These are phyloP conservation scores for Heteractis magnifica DNA, from an alignment of 92 coral and sea anemone species.

Conservation along the genomic window DNA sequence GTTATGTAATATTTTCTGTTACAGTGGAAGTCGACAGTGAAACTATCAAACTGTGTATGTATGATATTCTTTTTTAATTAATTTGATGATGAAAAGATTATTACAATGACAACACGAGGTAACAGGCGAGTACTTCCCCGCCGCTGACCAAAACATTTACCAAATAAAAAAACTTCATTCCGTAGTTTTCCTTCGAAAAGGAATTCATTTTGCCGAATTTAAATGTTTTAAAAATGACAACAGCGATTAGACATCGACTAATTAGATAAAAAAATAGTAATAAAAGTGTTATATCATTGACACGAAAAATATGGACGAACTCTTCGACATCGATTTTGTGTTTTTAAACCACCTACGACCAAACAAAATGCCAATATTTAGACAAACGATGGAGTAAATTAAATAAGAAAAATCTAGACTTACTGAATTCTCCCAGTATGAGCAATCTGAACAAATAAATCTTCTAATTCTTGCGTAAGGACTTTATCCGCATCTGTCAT, in stretches of 20 bases:
- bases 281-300: neutral
- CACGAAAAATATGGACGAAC: neutral
- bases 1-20: neutral
- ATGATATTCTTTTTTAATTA: neutral
- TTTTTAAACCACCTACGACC: neutral
- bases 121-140: neutral
- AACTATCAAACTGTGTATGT: neutral
- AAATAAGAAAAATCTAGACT: conserved; percentile 29
- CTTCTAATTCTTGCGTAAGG: conserved; percentile 87
- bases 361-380: neutral
- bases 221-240: neutral
- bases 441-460: conserved; percentile 83
- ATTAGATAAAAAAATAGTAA: neutral
- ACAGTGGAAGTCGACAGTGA: neutral
- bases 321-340: neutral
- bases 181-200: neutral
- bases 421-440: conserved; percentile 96
- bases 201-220: neutral
- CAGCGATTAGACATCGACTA: neutral
- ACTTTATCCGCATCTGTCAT: conserved; percentile 86
- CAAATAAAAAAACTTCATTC: neutral
- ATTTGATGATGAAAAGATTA: neutral
- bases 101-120: conserved; percentile 4
- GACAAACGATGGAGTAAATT: neutral
- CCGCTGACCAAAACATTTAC: neutral